A percentile compares a stretch with the other conserved stretches of the same genome.
phyloP scores from a whole-genome alignment of 2,888 invertebrate species.

The Watsonalla cultraria region DNA sequence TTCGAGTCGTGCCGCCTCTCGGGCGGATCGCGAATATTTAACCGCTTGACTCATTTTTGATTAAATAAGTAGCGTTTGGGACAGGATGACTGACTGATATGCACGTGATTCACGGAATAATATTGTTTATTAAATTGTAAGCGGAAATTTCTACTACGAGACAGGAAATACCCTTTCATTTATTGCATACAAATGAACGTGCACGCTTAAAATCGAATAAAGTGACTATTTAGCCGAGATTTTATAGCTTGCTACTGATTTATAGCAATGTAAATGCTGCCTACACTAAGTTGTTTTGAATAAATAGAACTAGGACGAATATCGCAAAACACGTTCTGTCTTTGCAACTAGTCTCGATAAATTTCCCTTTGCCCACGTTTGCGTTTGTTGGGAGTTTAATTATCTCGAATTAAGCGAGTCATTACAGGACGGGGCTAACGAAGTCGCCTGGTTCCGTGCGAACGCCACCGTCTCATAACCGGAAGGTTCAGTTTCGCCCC shows the following conservation, averaged over 20 bases:
- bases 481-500: conserved; percentile 67
- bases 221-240: conserved; percentile 48
- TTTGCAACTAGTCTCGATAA: conserved; percentile 47
- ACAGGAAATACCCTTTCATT: conserved; percentile 58
- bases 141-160: conserved; percentile 70
- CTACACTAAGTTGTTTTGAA: conserved; percentile 39
- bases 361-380: conserved; percentile 55
- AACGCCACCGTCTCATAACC: conserved; percentile 45
- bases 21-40: conserved; percentile 55
- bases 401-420: conserved; percentile 72
- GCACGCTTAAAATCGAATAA: conserved; percentile 60
- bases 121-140: conserved; percentile 63
- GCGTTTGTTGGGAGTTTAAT: conserved; percentile 59
- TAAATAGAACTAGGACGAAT: conserved; percentile 37
- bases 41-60: conserved; percentile 60
- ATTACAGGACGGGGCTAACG: conserved; percentile 64
- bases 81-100: conserved; percentile 66
- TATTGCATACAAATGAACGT: conserved; percentile 62
- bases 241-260: conserved; percentile 50
- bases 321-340: conserved; percentile 32
- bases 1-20: conserved; percentile 44
- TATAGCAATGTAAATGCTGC: conserved; percentile 47
- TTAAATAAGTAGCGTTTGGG: conserved; percentile 68
- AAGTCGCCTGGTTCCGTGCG: conserved; percentile 46
- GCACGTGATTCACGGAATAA: conserved; percentile 63